phyloP scores from a whole-genome alignment of 53 echinoderm and acorn worm species.

The Echinometra lucunter region DNA sequence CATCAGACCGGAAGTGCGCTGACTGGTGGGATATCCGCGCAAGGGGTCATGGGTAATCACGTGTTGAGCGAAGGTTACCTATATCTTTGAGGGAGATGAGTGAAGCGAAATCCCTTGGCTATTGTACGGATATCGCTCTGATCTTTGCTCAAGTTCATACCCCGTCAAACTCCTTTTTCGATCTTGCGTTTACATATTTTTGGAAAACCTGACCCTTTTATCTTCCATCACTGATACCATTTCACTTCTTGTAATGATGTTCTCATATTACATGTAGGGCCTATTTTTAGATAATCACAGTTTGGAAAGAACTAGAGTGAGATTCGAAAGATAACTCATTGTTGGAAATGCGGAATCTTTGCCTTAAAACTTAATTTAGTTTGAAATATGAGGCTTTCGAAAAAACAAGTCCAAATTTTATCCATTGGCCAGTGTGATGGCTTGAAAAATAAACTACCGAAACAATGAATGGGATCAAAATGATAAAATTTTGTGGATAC shows the following conservation, averaged over 20 bases:
- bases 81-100: background rate
- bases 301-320: no score
- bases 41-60: constrained; percentile 47
- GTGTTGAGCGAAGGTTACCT: constrained; percentile 31
- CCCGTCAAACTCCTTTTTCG: background rate
- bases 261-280: no score
- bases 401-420: no score
- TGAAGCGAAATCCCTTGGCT: constrained; percentile 28
- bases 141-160: background rate
- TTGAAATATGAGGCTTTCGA: no score
- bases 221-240: background rate
- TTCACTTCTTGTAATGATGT: background rate
- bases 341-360: no score
- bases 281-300: no score
- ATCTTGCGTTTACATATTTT: background rate
- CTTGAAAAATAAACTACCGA: no score
- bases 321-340: no score
- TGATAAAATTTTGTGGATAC: no score
- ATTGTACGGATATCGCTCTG: constrained; percentile 22
- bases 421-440: no score
- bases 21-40: constrained; percentile 40
- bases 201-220: background rate
- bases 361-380: no score
- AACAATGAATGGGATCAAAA: no score
- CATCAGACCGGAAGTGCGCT: constrained; percentile 8